These are phyloP conservation scores for Mugil cephalus DNA, from an alignment of 2,113 vertebrate species.

Conservation along the genomic window DNA sequence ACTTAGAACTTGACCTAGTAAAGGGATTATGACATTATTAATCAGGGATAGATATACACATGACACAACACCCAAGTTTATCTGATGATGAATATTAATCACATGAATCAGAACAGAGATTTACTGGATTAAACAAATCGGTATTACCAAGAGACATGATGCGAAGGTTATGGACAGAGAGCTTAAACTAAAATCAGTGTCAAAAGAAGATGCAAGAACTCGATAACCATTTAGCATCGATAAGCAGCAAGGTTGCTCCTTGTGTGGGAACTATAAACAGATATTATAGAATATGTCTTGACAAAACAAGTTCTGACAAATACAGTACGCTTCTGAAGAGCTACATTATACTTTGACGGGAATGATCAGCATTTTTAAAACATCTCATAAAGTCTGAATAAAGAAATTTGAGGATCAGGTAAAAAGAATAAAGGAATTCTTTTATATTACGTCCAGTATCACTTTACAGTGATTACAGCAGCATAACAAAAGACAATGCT, in stretches of 20 bases:
- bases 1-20: slow-evolving; percentile 50
- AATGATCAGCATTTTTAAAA: too few species aligned
- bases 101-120: slow-evolving; percentile 42
- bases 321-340: too few species aligned
- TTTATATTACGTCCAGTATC: too few species aligned
- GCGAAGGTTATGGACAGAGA: slow-evolving; percentile 15
- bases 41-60: slow-evolving; percentile 42
- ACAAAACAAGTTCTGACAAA: too few species aligned
- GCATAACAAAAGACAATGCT: too few species aligned
- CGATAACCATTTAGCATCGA: background rate
- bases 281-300: too few species aligned
- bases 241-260: background rate
- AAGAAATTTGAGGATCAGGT: too few species aligned
- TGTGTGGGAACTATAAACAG: too few species aligned
- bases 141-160: slow-evolving; percentile 33
- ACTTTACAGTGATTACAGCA: too few species aligned
- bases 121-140: slow-evolving; percentile 46
- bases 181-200: background rate
- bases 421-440: too few species aligned
- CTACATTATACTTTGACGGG: too few species aligned
- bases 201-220: background rate
- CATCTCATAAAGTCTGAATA: too few species aligned
- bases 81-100: slow-evolving; percentile 57
- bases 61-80: slow-evolving; percentile 39
- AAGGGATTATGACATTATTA: slow-evolving; percentile 68